Evolutionary conservation across 2,797 vertebrate species (phyloP).

Genomic region (Propithecus perrieri): DNA sequence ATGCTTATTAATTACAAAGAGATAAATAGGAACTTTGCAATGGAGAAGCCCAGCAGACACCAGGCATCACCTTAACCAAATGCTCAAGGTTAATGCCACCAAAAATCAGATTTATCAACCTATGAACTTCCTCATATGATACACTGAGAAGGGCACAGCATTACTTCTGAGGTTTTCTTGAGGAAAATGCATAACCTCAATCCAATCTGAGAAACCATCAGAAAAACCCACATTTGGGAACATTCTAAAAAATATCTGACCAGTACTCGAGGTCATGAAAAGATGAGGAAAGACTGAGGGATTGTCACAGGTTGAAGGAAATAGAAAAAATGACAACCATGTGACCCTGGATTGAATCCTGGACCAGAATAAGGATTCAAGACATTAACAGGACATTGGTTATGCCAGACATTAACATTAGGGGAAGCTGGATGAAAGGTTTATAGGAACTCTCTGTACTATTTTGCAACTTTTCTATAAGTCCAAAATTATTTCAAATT

Average conservation of each 20-base stretch:
- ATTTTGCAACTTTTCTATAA: background rate
- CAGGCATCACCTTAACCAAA: background rate
- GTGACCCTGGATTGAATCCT: background rate
- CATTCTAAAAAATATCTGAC: background rate
- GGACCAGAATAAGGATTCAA: background rate
- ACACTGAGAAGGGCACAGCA: background rate
- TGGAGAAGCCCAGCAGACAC: background rate
- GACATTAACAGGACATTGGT: too few relatives aligned
- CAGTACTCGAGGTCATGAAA: background rate
- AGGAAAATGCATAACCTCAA: background rate
- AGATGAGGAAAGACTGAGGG: background rate
- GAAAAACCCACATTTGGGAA: background rate
- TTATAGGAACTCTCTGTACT: background rate
- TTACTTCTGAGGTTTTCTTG: background rate
- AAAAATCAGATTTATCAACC: background rate
- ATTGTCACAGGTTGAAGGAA: background rate
- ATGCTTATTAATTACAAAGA: background rate
- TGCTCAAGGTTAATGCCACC: background rate
- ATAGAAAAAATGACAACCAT: background rate
- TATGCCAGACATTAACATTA: background rate
- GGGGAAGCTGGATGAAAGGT: background rate
- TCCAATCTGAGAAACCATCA: background rate
- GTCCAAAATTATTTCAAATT: background rate
- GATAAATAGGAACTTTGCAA: background rate
- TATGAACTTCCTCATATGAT: background rate